phyloP scores from a whole-genome alignment of 2,113 vertebrate genomes.

The Symphodus melops region DNA sequence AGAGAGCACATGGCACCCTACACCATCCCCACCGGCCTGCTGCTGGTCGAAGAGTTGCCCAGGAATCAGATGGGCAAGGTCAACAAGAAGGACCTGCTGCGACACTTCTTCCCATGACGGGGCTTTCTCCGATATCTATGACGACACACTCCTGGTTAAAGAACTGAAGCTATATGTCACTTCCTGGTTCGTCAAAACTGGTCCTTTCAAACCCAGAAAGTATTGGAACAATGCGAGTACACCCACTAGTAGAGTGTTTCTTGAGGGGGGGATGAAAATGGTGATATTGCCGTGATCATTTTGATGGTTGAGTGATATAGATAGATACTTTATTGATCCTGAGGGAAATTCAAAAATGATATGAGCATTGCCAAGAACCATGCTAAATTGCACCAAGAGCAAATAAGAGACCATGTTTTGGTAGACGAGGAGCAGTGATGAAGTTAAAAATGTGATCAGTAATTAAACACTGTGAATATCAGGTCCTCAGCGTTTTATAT shows the following conservation, averaged over 20 bases:
- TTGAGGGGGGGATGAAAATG: too few species aligned
- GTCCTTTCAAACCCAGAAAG: not conserved
- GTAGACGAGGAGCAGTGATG: not conserved
- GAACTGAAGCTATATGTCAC: not conserved
- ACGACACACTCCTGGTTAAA: conserved; percentile 16
- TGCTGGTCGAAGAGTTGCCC: conserved; percentile 91
- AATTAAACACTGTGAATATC: not conserved
- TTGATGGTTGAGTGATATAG: not conserved
- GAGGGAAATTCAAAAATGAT: too few species aligned
- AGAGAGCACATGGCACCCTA: conserved; percentile 90
- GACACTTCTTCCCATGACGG: conserved; percentile 82
- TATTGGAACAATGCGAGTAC: too few species aligned
- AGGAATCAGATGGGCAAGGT: conserved; percentile 97
- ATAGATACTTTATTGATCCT: too few species aligned
- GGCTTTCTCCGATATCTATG: not conserved
- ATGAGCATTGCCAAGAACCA: not conserved
- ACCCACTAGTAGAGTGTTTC: too few species aligned
- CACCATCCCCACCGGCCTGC: conserved; percentile 87
- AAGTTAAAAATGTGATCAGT: not conserved
- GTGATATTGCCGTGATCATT: not conserved
- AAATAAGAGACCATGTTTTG: not conserved
- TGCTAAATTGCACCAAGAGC: not conserved
- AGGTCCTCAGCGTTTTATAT: not conserved
- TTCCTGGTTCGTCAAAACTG: not conserved
- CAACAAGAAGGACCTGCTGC: conserved; percentile 93